Evolutionary conservation across 2,888 invertebrate genomes (phyloP).

Genomic region (Epistrophella euchroma): DNA sequence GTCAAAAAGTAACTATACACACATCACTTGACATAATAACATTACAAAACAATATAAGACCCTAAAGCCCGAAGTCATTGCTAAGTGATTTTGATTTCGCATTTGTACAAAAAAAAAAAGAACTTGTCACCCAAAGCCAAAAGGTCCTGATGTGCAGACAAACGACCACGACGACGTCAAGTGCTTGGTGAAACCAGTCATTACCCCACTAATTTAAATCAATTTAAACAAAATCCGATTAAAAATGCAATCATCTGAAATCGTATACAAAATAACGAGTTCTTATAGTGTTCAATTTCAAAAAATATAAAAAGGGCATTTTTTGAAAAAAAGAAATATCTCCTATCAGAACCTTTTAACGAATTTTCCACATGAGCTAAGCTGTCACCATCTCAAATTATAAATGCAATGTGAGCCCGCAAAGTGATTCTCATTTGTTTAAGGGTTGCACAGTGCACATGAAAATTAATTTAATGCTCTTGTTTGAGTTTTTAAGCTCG

Average conservation of each 20-base stretch:
- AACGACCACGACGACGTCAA: conserved; percentile 42
- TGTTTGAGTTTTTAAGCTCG: conserved; percentile 16
- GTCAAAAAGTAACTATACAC: conserved; percentile 17
- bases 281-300: conserved; percentile 26
- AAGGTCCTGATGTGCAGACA: conserved; percentile 26
- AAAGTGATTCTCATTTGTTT: conserved; percentile 12
- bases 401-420: background rate
- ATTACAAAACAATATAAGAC: conserved; percentile 17
- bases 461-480: conserved; percentile 51
- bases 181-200: conserved; percentile 47
- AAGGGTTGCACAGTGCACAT: conserved; percentile 47
- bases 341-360: conserved; percentile 68
- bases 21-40: conserved; percentile 33
- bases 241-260: conserved; percentile 75
- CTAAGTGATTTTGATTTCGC: conserved; percentile 22
- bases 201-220: conserved; percentile 73
- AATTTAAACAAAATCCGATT: conserved; percentile 75
- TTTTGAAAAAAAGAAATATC: conserved; percentile 26
- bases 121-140: conserved; percentile 31
- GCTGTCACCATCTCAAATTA: conserved; percentile 65
- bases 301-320: conserved; percentile 11
- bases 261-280: conserved; percentile 66
- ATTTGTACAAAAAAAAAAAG: background rate
- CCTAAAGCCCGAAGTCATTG: background rate
- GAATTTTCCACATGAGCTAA: conserved; percentile 73